Evolutionary conservation across 1,140 invertebrate species (phyloP).

Genomic region (Trypoxylus dichotomus): DNA sequence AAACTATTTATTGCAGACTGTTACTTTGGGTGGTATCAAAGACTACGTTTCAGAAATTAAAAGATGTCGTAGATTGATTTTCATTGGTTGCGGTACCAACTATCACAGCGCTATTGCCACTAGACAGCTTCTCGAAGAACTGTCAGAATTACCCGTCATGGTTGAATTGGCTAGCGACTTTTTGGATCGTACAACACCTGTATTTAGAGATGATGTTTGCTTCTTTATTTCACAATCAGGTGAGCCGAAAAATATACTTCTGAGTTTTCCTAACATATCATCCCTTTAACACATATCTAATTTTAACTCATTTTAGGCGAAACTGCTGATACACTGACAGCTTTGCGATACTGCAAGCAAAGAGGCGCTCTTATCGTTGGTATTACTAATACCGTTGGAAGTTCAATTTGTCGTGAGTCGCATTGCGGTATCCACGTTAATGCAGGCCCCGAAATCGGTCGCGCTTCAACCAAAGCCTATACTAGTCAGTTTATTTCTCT

Average conservation of each 20-base stretch:
- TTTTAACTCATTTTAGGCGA: conserved; percentile 63
- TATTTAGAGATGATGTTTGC: conserved; percentile 99
- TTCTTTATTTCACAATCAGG: conserved; percentile 99
- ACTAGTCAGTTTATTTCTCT: conserved; percentile 99
- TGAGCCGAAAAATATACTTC: conserved; percentile 41
- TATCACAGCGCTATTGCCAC: conserved; percentile 99
- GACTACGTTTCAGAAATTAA: conserved; percentile 98
- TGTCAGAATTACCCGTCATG: conserved; percentile 98
- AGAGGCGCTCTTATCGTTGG: conserved; percentile 96
- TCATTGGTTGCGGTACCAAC: conserved; percentile 98
- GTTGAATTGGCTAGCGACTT: conserved; percentile 99
- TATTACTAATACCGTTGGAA: conserved; percentile 99
- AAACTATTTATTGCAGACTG: conserved; percentile 49
- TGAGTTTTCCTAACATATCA: neutral
- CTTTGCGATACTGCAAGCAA: conserved; percentile 93
- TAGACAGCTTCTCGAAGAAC: conserved; percentile 93
- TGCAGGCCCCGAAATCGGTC: conserved; percentile 99
- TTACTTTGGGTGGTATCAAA: conserved; percentile 69
- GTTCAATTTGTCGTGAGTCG: conserved; percentile 97
- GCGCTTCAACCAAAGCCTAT: conserved; percentile 99
- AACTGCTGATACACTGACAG: conserved; percentile 97
- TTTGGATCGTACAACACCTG: conserved; percentile 95
- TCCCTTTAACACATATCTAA: neutral
- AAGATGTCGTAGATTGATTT: conserved; percentile 90
- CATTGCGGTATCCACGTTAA: conserved; percentile 99